These are phyloP conservation scores for Drosophila kepulauana DNA, from an alignment of 1,140 invertebrate species.

Conservation along the genomic window DNA sequence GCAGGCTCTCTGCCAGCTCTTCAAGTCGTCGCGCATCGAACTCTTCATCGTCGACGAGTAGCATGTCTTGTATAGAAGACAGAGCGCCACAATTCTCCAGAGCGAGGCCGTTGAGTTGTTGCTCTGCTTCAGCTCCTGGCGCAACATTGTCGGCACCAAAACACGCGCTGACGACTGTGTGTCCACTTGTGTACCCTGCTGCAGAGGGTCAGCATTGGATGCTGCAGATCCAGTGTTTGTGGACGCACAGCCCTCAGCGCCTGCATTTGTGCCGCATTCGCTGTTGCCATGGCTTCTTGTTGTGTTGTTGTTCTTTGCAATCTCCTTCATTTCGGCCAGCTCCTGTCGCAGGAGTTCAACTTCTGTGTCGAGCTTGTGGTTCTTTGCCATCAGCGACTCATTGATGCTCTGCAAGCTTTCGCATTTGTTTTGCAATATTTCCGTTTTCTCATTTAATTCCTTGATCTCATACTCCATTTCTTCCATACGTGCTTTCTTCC, in stretches of 20 bases:
- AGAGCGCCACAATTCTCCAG: conserved; percentile 89
- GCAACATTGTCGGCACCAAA: conserved; percentile 50
- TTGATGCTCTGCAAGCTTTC: conserved; percentile 88
- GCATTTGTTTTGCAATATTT: conserved; percentile 88
- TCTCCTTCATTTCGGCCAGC: conserved; percentile 75
- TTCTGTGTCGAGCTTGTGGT: conserved; percentile 87
- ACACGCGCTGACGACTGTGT: conserved; percentile 85
- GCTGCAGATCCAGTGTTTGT: conserved; percentile 90
- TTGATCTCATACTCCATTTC: conserved; percentile 92
- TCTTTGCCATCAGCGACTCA: conserved; percentile 88
- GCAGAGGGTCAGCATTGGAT: conserved; percentile 91
- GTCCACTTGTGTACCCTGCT: conserved; percentile 90
- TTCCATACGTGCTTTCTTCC: conserved; percentile 97
- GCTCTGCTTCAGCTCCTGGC: conserved; percentile 76
- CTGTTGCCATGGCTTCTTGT: conserved; percentile 21
- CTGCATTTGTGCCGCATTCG: conserved; percentile 83
- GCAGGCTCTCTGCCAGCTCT: conserved; percentile 91
- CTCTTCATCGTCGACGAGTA: conserved; percentile 88
- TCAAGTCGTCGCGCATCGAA: conserved; percentile 89
- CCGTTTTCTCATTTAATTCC: conserved; percentile 88
- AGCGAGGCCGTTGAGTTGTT: conserved; percentile 86
- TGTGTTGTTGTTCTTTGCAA: conserved; percentile 42
- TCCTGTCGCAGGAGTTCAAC: conserved; percentile 85
- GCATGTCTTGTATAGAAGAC: conserved; percentile 92
- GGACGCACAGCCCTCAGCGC: conserved; percentile 86